These are phyloP conservation scores for Holothuria glaberrima DNA, from an alignment of 35 echinoderm and acorn worm species.

Conservation along the genomic window DNA sequence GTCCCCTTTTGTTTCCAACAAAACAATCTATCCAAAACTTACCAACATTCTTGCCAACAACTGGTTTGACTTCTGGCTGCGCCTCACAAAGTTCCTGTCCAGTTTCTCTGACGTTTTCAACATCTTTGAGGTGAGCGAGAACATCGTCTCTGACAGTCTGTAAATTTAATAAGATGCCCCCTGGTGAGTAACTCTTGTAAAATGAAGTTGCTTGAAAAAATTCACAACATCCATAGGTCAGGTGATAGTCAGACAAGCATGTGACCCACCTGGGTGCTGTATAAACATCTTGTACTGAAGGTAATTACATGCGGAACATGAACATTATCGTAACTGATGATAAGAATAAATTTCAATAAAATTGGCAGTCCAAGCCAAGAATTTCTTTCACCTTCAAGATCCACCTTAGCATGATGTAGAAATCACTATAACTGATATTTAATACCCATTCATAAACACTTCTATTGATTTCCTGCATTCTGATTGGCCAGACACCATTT, in stretches of 20 bases:
- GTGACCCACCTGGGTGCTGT: too few relatives aligned
- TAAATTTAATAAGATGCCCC: too few relatives aligned
- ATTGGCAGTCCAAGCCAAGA: too few relatives aligned
- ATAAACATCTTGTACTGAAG: too few relatives aligned
- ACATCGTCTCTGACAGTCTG: slow-evolving; percentile 84
- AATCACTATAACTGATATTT: too few relatives aligned
- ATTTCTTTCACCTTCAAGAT: too few relatives aligned
- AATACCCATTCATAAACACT: too few relatives aligned
- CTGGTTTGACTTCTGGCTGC: slow-evolving; percentile 79
- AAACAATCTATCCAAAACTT: not conserved
- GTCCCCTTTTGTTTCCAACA: not conserved
- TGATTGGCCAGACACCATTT: too few relatives aligned
- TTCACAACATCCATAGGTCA: not conserved
- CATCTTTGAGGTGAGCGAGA: slow-evolving; percentile 81
- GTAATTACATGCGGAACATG: not conserved
- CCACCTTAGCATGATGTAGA: too few relatives aligned
- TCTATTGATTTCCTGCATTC: too few relatives aligned
- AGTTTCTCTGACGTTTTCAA: slow-evolving; percentile 92
- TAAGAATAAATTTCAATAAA: too few relatives aligned
- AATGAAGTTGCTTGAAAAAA: not conserved
- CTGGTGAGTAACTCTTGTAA: not conserved
- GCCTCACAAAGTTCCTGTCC: slow-evolving; percentile 81
- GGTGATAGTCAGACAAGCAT: not conserved
- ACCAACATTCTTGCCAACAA: slow-evolving; percentile 74
- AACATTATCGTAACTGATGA: too few relatives aligned